Conservation (phyloP, 2,888 invertebrate species). For the Pollenia amentaria region DNA sequence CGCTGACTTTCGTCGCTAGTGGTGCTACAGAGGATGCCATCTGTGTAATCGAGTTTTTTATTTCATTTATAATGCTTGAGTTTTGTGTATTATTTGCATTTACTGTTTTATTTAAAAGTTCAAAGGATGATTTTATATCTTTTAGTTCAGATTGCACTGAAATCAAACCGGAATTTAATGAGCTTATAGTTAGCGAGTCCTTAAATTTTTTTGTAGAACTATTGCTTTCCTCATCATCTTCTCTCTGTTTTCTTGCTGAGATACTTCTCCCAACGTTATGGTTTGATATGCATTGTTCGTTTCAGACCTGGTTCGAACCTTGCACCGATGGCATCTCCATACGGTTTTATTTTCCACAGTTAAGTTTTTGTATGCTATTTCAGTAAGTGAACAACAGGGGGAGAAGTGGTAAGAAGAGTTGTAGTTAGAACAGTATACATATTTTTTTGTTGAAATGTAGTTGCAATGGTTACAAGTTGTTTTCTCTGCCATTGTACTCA, state of each 20-base stretch:
- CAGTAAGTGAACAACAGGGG: too few relatives aligned
- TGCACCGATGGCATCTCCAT: too few relatives aligned
- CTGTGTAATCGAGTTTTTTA: not conserved
- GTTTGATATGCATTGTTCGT: not conserved
- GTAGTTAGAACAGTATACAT: too few relatives aligned
- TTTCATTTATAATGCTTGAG: not conserved
- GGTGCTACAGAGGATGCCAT: slow-evolving; percentile 8
- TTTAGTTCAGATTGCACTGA: slow-evolving; percentile 21
- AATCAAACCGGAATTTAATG: not conserved
- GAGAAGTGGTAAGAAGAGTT: too few relatives aligned
- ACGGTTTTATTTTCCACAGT: too few relatives aligned
- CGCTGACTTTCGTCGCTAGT: not conserved
- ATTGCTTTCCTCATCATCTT: not conserved
- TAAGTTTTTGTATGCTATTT: too few relatives aligned
- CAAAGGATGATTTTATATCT: slow-evolving; percentile 16
- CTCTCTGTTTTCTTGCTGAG: not conserved
- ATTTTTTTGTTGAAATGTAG: too few relatives aligned
- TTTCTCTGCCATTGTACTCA: too few relatives aligned
- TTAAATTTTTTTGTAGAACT: slow-evolving; percentile 12
- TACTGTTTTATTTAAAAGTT: slow-evolving; percentile 4
- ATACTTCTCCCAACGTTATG: not conserved
- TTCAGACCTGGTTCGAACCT: too few relatives aligned
- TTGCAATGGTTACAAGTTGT: too few relatives aligned
- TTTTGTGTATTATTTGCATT: slow-evolving; percentile 13
- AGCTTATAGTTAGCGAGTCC: not conserved